phyloP scores from a whole-genome alignment of 2,797 vertebrate species.

The Scomberomorus guttatus region DNA sequence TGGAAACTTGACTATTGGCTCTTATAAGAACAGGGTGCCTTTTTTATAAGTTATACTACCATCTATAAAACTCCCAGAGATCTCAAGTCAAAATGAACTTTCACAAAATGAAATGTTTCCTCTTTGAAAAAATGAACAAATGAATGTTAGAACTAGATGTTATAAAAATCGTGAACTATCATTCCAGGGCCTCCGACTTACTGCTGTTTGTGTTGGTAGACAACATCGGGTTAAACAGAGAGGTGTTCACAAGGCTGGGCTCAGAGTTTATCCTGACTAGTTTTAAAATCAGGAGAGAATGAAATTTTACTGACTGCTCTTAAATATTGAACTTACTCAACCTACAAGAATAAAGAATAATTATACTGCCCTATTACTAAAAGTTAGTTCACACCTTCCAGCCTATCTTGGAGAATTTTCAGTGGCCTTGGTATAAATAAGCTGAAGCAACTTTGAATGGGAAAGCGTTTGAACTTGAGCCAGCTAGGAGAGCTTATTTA shows the following conservation, averaged over 20 bases:
- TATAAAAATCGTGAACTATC: background rate
- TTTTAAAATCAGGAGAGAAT: too few relatives aligned
- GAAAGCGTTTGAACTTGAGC: background rate
- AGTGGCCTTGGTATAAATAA: background rate
- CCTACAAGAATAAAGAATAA: too few relatives aligned
- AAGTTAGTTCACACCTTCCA: too few relatives aligned
- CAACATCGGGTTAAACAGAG: background rate
- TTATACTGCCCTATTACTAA: too few relatives aligned
- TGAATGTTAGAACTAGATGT: background rate
- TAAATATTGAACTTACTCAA: background rate
- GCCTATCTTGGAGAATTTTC: background rate
- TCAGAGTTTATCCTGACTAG: too few relatives aligned
- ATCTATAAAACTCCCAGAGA: background rate
- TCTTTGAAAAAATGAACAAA: background rate
- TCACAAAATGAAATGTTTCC: background rate
- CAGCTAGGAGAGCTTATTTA: conserved; percentile 2
- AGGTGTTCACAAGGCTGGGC: background rate
- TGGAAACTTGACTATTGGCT: background rate
- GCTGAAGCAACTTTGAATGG: background rate
- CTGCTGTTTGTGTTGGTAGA: too few relatives aligned
- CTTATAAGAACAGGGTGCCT: background rate
- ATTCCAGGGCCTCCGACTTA: background rate
- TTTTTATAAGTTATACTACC: conserved; percentile 2
- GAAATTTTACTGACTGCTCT: too few relatives aligned
- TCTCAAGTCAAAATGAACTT: background rate